A percentile compares a stretch with the other conserved stretches of the same genome.
phyloP scores from a whole-genome alignment of 2,113 vertebrate species.

The Hyperoodon ampullatus region DNA sequence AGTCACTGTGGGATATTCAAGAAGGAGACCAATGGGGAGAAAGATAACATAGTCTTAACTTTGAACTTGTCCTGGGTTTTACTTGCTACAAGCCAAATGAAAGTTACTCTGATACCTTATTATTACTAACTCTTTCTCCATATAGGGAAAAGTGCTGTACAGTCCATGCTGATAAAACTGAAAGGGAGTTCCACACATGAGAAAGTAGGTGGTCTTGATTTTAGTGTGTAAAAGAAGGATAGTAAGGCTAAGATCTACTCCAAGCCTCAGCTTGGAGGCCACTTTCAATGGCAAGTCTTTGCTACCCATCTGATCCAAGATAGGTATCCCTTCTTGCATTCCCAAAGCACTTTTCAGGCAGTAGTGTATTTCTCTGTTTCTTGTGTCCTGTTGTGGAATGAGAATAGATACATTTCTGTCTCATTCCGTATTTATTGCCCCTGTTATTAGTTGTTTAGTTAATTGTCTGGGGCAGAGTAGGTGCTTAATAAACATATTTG shows the following conservation, averaged over 20 bases:
- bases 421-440: neutral
- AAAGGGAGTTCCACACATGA: neutral
- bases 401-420: neutral
- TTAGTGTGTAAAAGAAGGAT: neutral
- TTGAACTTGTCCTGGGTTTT: constrained; percentile 65
- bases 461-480: neutral
- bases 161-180: constrained; percentile 1
- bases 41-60: constrained; percentile 69
- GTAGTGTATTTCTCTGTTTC: neutral
- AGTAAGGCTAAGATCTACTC: constrained; percentile 36
- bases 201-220: neutral
- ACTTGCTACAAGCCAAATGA: constrained; percentile 41
- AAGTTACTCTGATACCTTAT: constrained; percentile 57
- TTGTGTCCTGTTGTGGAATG: neutral
- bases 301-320: neutral
- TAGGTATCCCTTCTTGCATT: neutral
- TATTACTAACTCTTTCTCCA: constrained; percentile 45
- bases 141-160: constrained; percentile 29
- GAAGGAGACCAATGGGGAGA: constrained; percentile 56
- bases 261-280: neutral
- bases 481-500: neutral
- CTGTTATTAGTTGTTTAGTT: neutral
- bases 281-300: neutral
- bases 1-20: neutral
- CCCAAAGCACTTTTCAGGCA: neutral